Conservation (phyloP, 2,113 vertebrate species). For the Phrynocephalus versicolor region DNA sequence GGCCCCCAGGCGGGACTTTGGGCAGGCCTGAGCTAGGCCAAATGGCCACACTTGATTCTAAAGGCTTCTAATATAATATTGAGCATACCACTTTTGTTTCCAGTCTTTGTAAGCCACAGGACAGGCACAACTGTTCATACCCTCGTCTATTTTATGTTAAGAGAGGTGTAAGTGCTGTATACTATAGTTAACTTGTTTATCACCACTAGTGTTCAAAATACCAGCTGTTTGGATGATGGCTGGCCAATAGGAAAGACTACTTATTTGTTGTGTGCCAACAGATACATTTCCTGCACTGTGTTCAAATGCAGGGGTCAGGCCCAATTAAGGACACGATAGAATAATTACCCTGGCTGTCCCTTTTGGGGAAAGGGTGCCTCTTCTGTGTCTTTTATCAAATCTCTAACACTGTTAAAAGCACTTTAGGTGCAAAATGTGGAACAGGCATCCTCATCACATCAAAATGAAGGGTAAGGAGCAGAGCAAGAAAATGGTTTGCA, state of each 20-base stretch:
- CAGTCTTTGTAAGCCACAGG: neutral
- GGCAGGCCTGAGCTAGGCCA: neutral
- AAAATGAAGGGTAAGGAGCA: neutral
- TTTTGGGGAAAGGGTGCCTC: neutral
- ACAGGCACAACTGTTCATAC: neutral
- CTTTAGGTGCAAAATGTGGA: neutral
- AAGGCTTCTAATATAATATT: neutral
- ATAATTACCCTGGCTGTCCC: neutral
- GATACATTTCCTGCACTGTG: neutral
- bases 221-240: slow-evolving; percentile 54
- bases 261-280: slow-evolving; percentile 48
- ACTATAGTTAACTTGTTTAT: slow-evolving; percentile 49
- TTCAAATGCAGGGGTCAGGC: neutral
- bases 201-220: slow-evolving; percentile 48
- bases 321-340: neutral
- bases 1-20: too few relatives aligned
- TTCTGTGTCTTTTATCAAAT: neutral
- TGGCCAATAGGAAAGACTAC: slow-evolving; percentile 52
- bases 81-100: neutral
- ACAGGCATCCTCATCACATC: neutral
- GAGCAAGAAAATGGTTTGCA: neutral
- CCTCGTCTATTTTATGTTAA: neutral
- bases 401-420: neutral
- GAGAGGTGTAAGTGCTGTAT: neutral
- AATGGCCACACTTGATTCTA: neutral